phyloP scores from a whole-genome alignment of 2,888 invertebrate species.

The Drosophila leonis region DNA sequence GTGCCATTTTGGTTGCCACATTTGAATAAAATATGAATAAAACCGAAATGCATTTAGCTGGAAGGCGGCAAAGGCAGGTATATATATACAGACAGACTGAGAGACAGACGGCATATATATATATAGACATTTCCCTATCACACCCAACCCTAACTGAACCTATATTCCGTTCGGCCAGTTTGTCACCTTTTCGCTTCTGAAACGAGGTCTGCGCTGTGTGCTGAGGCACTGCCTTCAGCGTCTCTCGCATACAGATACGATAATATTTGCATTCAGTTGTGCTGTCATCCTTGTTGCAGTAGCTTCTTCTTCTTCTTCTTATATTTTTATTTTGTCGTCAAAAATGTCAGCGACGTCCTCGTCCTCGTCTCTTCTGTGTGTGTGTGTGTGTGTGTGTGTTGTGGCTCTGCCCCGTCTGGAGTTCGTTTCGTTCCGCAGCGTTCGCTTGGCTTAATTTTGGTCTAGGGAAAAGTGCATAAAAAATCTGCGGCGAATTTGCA shows the following conservation, averaged over 20 bases:
- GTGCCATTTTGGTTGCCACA: slow-evolving; percentile 79
- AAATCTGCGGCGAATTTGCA: slow-evolving; percentile 81
- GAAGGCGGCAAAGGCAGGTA: slow-evolving; percentile 19
- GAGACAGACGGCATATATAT: neutral
- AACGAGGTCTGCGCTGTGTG: slow-evolving; percentile 48
- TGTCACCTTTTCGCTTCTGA: slow-evolving; percentile 73
- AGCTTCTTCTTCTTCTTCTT: slow-evolving; percentile 33
- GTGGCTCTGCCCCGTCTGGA: slow-evolving; percentile 55
- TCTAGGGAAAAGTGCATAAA: slow-evolving; percentile 79
- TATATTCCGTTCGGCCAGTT: slow-evolving; percentile 55
- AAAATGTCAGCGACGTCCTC: slow-evolving; percentile 65
- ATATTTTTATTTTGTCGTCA: slow-evolving; percentile 73
- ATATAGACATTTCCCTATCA: slow-evolving; percentile 26
- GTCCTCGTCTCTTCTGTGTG: neutral
- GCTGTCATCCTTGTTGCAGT: slow-evolving; percentile 60
- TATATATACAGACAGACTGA: neutral
- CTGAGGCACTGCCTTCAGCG: slow-evolving; percentile 10
- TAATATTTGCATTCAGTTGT: slow-evolving; percentile 78
- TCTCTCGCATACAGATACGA: slow-evolving; percentile 67
- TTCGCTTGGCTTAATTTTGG: slow-evolving; percentile 78
- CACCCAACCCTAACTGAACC: neutral
- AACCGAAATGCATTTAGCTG: slow-evolving; percentile 80
- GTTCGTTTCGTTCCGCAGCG: slow-evolving; percentile 69
- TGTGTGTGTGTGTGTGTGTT: neutral
- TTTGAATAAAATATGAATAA: slow-evolving; percentile 81